A percentile compares a stretch with the other conserved stretches of the same genome.
These are phyloP conservation scores for Peromyscus leucopus DNA, from an alignment of 2,113 vertebrate genomes.

Conservation along the genomic window DNA sequence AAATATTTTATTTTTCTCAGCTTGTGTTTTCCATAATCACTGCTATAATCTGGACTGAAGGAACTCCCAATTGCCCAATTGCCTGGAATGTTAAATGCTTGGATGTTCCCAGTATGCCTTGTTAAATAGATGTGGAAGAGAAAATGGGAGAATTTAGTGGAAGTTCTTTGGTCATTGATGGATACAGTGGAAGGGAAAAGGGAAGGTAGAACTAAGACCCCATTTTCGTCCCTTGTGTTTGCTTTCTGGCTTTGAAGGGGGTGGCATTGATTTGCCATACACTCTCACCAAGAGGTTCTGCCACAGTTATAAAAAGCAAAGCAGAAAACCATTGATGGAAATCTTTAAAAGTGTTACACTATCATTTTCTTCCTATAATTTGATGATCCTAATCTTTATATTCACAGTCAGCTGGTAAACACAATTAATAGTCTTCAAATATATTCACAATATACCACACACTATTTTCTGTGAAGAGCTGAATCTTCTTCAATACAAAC, in stretches of 20 bases:
- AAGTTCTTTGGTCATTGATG: background rate
- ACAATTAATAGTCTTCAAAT: background rate
- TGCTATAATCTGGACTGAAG: background rate
- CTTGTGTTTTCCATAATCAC: background rate
- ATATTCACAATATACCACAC: background rate
- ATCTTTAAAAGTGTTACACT: background rate
- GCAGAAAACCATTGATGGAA: accelerated
- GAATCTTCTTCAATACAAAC: background rate
- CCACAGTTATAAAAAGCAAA: background rate
- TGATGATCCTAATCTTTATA: background rate
- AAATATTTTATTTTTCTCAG: background rate
- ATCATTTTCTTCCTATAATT: background rate
- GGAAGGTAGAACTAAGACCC: background rate
- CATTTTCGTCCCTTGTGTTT: background rate
- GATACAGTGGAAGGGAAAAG: too few species aligned
- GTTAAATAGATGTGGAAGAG: background rate
- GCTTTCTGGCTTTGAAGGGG: background rate
- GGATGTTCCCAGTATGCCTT: background rate
- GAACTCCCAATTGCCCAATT: background rate
- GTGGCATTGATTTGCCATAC: background rate
- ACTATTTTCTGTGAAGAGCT: background rate
- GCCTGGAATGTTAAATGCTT: background rate
- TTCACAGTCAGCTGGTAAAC: background rate
- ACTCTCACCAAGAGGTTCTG: background rate
- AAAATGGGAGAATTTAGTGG: background rate